Evolutionary conservation across 2,888 invertebrate genomes (phyloP), one percentile per base, ranked within the genome.

Genomic region (Dolichomitus sp.): DNA sequence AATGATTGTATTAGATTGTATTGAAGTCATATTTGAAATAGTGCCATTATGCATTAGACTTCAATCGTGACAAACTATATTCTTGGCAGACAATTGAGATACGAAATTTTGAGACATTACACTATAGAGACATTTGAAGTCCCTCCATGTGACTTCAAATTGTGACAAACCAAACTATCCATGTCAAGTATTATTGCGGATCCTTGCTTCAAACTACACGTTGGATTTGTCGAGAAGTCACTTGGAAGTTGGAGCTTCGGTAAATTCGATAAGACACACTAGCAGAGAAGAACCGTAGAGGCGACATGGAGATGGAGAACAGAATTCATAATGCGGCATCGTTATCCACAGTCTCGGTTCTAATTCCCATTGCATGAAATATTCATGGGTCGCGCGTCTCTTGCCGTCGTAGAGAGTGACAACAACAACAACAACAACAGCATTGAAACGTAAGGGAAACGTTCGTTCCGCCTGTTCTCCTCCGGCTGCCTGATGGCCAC

Each of bases 311-410:
- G 9, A 19, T 50, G 45, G 37, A 5, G 19, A 37, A 17, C 23
- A 50, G 57, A 61, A 66, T 79, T 68, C 79, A 54, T 76, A 80
- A 72, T 68, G 76, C 79, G 61, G 40, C 14, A 48, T 79, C 68
- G 72, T 83, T 72, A 68, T 54, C 70, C 57, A 63, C 65, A 66
- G 42, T 63, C 63, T 77, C 61, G 33, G 17, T 76, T 73, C 61
- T 73, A 80, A 83, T 83, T 80, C 80, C 63, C 80, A 80, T 77
- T 69, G 73, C 68, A 77, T 83, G 68, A 77, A 80, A 83, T 76
- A 80, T 83, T 76, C 83, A 83, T 83, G 76, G 66, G 61, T 54
- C 76, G 73, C 40, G 63, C 40, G 76, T 19, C 27, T 37, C 68
- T 69, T 54, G 68, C 37, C 30, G 48, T 68, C 63, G 61, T 61